phyloP scores from a whole-genome alignment of 2,888 invertebrate species.

The Gari tellinella region DNA sequence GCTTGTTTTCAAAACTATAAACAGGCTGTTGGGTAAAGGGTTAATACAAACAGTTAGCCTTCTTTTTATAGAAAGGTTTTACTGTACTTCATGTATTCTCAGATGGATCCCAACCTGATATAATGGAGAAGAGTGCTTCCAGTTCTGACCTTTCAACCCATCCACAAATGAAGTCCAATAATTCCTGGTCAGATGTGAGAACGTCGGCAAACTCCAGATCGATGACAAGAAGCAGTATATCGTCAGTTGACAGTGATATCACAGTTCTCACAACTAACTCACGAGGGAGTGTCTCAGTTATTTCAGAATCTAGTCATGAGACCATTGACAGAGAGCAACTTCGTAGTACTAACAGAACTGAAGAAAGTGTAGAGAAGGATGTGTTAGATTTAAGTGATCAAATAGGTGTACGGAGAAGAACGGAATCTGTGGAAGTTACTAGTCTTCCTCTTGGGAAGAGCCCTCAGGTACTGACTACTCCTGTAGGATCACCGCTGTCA shows the following conservation, averaged over 20 bases:
- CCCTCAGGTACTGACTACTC: conserved; percentile 53
- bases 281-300: conserved; percentile 88
- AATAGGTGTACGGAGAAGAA: not conserved
- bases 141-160: not conserved
- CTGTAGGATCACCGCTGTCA: conserved; percentile 74
- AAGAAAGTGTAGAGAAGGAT: not conserved
- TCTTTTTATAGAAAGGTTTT: too few relatives aligned
- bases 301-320: conserved; percentile 59
- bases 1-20: too few relatives aligned
- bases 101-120: not conserved
- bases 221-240: conserved; percentile 30
- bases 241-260: conserved; percentile 87
- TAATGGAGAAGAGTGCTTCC: not conserved
- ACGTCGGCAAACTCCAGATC: not conserved
- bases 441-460: conserved; percentile 10
- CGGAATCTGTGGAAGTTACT: not conserved
- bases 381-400: not conserved
- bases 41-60: too few relatives aligned
- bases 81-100: too few relatives aligned
- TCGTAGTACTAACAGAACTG: not conserved
- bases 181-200: conserved; percentile 47
- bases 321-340: not conserved
- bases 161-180: conserved; percentile 15
- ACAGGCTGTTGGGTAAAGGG: too few relatives aligned
- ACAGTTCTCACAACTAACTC: conserved; percentile 89